Evolutionary conservation across 2,888 invertebrate species (phyloP).

Genomic region (Chrysolina oricalcia): DNA sequence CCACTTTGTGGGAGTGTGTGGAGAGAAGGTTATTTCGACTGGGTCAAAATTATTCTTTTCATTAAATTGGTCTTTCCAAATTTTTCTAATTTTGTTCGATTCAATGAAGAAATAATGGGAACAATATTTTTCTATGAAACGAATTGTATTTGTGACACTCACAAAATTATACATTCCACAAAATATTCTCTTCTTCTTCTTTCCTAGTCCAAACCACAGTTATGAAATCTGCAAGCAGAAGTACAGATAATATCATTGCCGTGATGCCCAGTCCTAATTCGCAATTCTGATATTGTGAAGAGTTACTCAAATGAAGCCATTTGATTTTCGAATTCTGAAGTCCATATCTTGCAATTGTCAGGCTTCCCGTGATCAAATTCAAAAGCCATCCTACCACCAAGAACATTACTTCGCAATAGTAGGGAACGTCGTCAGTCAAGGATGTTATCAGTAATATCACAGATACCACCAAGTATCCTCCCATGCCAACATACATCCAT

Average conservation of each 20-base stretch:
- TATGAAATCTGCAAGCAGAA: constrained; percentile 22
- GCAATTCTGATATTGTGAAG: background rate
- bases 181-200: background rate
- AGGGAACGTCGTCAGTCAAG: constrained; percentile 17
- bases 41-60: too few relatives aligned
- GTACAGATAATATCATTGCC: background rate
- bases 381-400: constrained; percentile 29
- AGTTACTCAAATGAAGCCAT: background rate
- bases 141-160: too few relatives aligned
- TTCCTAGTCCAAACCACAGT: background rate
- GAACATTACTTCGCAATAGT: constrained; percentile 14
- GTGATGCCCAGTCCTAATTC: constrained; percentile 13
- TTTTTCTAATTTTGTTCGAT: too few relatives aligned
- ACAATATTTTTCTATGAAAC: too few relatives aligned
- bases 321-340: background rate
- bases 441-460: constrained; percentile 2
- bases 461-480: constrained; percentile 33
- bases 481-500: constrained; percentile 24
- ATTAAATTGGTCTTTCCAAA: too few relatives aligned
- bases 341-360: constrained; percentile 29
- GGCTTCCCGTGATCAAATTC: constrained; percentile 28
- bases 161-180: background rate
- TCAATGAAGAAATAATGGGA: too few relatives aligned
- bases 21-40: too few relatives aligned
- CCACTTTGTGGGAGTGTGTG: too few relatives aligned